A percentile compares a stretch with the other conserved stretches of the same genome.
phyloP scores from a whole-genome alignment of 2,113 vertebrate genomes.

The Festucalex cinctus region DNA sequence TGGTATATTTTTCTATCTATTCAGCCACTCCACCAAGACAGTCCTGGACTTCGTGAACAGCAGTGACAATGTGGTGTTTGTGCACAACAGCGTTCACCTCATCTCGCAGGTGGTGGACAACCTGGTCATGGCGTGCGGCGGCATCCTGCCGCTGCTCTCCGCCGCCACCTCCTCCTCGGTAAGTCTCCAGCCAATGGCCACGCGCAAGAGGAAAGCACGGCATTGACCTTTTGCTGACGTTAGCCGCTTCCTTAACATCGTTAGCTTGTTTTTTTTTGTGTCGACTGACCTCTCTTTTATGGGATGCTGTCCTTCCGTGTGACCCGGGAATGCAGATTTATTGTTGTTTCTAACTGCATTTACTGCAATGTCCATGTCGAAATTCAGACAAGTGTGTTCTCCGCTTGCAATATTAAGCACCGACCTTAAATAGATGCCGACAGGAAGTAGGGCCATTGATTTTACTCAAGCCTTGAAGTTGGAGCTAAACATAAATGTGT shows the following conservation, averaged over 20 bases:
- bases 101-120: slow-evolving; percentile 98
- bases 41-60: slow-evolving; percentile 98
- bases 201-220: neutral
- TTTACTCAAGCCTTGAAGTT: no score
- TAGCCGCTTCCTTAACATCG: slow-evolving; percentile 52
- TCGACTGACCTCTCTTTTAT: slow-evolving; percentile 46
- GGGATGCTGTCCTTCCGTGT: slow-evolving; percentile 34
- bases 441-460: no score
- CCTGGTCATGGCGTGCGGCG: slow-evolving; percentile 97
- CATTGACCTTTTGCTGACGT: slow-evolving; percentile 63
- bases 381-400: neutral
- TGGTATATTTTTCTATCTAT: neutral
- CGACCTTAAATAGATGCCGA: no score
- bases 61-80: slow-evolving; percentile 94
- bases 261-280: slow-evolving; percentile 55
- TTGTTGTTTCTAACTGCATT: neutral
- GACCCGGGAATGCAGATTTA: slow-evolving; percentile 26
- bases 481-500: no score
- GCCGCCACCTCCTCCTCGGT: slow-evolving; percentile 94
- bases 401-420: no score
- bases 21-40: slow-evolving; percentile 95
- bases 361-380: neutral
- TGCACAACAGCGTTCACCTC: slow-evolving; percentile 97
- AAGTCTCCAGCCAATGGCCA: slow-evolving; percentile 53
- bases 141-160: slow-evolving; percentile 94